Evolutionary conservation across 2,888 invertebrate species (phyloP).

Genomic region (Pegoplata infirma): DNA sequence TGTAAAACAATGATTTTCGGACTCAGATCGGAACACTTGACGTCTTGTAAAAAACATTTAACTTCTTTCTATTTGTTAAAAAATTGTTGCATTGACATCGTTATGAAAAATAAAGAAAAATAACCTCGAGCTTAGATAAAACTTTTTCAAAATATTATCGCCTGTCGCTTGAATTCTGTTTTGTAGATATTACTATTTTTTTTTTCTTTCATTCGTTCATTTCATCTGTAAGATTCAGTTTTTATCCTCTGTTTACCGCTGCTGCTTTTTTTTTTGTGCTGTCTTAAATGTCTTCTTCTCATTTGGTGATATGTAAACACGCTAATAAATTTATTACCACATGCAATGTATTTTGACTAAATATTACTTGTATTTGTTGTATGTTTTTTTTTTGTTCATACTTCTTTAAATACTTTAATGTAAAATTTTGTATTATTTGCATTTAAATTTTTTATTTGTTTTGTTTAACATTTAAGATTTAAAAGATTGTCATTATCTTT

Average conservation of each 20-base stretch:
- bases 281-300: conserved; percentile 24
- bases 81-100: too few species aligned
- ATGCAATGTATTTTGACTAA: conserved; percentile 55
- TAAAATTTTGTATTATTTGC: conserved; percentile 36
- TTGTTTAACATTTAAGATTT: conserved; percentile 8
- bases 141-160: too few species aligned
- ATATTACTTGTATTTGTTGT: conserved; percentile 12
- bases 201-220: neutral
- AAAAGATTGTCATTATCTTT: conserved; percentile 48
- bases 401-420: neutral
- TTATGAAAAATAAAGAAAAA: too few species aligned
- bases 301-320: conserved; percentile 63
- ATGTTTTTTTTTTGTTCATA: neutral
- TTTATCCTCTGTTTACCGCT: conserved; percentile 11
- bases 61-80: too few species aligned
- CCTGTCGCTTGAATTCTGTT: neutral
- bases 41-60: too few species aligned
- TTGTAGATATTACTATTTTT: neutral
- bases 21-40: too few species aligned
- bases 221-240: neutral
- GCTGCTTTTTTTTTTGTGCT: conserved; percentile 13
- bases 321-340: conserved; percentile 67
- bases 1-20: neutral
- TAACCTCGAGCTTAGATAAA: too few species aligned
- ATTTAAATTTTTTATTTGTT: conserved; percentile 31